Percentiles rank a stretch among this genome's conserved stretches.
Conservation (phyloP, 2,113 vertebrate genomes). For the Halcyon malimbica region DNA sequence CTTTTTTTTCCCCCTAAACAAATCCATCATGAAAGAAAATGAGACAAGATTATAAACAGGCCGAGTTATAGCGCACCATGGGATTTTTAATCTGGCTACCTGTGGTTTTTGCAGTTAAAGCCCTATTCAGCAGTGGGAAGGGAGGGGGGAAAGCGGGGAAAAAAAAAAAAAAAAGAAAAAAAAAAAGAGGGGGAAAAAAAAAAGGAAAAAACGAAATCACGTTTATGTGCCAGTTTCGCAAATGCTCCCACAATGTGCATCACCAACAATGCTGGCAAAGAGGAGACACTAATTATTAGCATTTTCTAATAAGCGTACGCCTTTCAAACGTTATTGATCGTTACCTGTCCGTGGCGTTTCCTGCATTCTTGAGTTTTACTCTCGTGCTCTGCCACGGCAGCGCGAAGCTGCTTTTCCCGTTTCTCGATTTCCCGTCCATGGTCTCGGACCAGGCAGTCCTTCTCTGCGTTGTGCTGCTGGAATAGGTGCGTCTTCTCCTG, state of each 20-base stretch:
- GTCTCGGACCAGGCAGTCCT: conserved; percentile 93
- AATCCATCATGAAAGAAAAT: conserved; percentile 83
- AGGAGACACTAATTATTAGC: conserved; percentile 68
- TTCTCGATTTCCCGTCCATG: conserved; percentile 89
- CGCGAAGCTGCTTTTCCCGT: conserved; percentile 87
- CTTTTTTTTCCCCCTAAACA: conserved; percentile 70
- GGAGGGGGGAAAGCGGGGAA: conserved; percentile 49
- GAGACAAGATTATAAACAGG: conserved; percentile 83
- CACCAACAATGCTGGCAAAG: conserved; percentile 73
- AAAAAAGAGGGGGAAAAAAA: neutral
- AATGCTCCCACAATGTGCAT: conserved; percentile 78
- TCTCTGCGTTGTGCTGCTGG: conserved; percentile 92
- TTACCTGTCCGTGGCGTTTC: conserved; percentile 93
- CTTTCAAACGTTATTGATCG: conserved; percentile 69
- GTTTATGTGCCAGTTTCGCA: conserved; percentile 74
- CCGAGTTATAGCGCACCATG: conserved; percentile 77
- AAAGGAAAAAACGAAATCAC: conserved; percentile 65
- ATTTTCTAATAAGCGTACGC: conserved; percentile 62
- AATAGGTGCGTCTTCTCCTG: conserved; percentile 97
- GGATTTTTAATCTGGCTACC: conserved; percentile 85
- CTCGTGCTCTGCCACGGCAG: conserved; percentile 89
- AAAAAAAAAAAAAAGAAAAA: neutral
- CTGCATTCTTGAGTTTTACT: conserved; percentile 88
- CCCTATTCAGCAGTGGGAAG: conserved; percentile 73
- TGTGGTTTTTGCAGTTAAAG: conserved; percentile 82